These are phyloP conservation scores for Synanthedon andrenaeformis DNA, from an alignment of 2,888 invertebrate genomes.

Conservation along the genomic window DNA sequence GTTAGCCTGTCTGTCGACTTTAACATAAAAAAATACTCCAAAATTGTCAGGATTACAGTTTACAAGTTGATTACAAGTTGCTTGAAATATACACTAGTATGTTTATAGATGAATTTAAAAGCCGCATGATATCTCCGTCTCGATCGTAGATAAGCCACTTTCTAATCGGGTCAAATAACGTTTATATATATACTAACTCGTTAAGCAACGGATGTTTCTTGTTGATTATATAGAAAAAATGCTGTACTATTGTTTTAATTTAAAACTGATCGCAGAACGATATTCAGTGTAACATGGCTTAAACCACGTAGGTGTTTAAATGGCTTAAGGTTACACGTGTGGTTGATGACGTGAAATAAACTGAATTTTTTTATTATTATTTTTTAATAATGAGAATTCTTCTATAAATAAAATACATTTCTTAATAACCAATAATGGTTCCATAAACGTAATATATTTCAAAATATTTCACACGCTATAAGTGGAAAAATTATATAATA, in stretches of 20 bases:
- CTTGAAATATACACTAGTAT: not conserved
- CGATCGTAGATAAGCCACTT: slow-evolving; percentile 49
- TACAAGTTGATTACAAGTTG: not conserved
- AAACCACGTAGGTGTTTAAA: slow-evolving; percentile 3
- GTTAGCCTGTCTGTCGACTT: too few species aligned
- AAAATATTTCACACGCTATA: too few species aligned
- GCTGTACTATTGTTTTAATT: slow-evolving; percentile 24
- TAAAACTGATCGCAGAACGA: not conserved
- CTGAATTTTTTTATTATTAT: not conserved
- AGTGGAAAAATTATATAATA: too few species aligned
- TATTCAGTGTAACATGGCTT: slow-evolving; percentile 4
- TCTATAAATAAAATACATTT: too few species aligned
- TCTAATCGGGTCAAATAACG: slow-evolving; percentile 59
- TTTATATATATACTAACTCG: slow-evolving; percentile 51
- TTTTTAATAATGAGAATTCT: not conserved
- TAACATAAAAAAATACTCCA: too few species aligned
- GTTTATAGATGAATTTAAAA: slow-evolving; percentile 25
- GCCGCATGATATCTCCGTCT: slow-evolving; percentile 48
- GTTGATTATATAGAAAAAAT: slow-evolving; percentile 28
- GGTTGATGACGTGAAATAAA: not conserved
- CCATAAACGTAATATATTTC: too few species aligned
- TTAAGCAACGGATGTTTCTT: slow-evolving; percentile 44
- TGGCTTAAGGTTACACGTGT: not conserved
- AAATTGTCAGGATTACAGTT: too few species aligned
- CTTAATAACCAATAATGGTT: too few species aligned